A percentile compares a stretch with the other conserved stretches of the same genome.
phyloP scores from a whole-genome alignment of 1,140 invertebrate species.

The Drosophila mojavensis region DNA sequence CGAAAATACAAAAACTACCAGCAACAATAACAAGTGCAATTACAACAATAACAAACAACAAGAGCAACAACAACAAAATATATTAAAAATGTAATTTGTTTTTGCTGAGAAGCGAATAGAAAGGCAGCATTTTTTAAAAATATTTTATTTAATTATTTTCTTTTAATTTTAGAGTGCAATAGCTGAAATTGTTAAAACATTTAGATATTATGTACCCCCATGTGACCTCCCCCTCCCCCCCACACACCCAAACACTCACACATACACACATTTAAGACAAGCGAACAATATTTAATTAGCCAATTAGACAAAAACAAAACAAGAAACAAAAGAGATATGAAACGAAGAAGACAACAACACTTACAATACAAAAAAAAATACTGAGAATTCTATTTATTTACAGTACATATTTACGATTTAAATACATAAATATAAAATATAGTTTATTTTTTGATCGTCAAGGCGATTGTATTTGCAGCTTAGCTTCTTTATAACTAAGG shows the following conservation, averaged over 20 bases:
- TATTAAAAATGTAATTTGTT: background rate
- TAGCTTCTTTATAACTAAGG: conserved; percentile 13
- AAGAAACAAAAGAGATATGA: conserved; percentile 1
- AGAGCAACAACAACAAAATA: conserved; percentile 17
- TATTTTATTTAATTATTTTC: background rate
- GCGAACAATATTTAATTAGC: conserved; percentile 42
- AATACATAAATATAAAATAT: background rate
- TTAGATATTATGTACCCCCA: conserved; percentile 8
- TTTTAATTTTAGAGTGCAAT: conserved; percentile 31
- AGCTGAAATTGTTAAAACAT: conserved; percentile 35
- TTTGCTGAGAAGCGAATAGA: conserved; percentile 16
- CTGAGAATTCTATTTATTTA: conserved; percentile 46
- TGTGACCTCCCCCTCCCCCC: too few species aligned
- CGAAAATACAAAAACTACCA: conserved; percentile 1
- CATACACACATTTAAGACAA: conserved; percentile 29
- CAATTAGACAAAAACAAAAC: conserved; percentile 27
- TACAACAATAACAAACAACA: conserved; percentile 40
- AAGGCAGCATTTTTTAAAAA: background rate
- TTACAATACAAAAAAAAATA: conserved; percentile 1
- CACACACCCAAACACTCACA: background rate
- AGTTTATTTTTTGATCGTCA: conserved; percentile 26
- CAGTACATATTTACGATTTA: conserved; percentile 2
- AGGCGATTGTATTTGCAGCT: conserved; percentile 19
- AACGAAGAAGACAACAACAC: conserved; percentile 20
- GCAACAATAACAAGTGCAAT: conserved; percentile 72